Evolutionary conservation across 1,140 invertebrate species (phyloP).

Genomic region (Drosophila yakuba): DNA sequence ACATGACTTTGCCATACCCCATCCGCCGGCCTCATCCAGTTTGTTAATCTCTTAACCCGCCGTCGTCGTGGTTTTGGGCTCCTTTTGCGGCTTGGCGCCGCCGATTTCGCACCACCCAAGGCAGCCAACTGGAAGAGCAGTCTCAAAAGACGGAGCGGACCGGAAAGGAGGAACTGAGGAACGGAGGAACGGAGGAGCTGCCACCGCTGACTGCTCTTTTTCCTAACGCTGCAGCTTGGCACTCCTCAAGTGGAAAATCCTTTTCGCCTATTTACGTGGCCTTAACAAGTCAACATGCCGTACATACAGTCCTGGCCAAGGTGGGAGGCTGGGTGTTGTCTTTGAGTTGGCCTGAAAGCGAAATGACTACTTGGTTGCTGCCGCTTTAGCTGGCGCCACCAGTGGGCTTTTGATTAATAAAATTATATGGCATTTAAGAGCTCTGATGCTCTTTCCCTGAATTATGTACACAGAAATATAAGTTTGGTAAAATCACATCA

Average conservation of each 20-base stretch:
- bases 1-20: slow-evolving; percentile 20
- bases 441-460: no score
- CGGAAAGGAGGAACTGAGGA: no score
- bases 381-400: slow-evolving; percentile 6
- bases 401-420: slow-evolving; percentile 2
- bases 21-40: slow-evolving; percentile 1
- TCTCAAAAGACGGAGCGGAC: slow-evolving; percentile 26
- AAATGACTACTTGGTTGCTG: slow-evolving; percentile 5
- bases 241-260: slow-evolving; percentile 81
- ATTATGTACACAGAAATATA: no score
- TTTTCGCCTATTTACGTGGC: slow-evolving; percentile 79
- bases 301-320: background rate
- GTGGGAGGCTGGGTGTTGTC: slow-evolving; percentile 1
- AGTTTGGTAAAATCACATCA: no score
- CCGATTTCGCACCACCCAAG: slow-evolving; percentile 55
- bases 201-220: slow-evolving; percentile 20
- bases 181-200: no score
- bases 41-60: slow-evolving; percentile 76
- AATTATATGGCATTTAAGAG: slow-evolving; percentile 1
- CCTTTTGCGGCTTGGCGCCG: slow-evolving; percentile 78
- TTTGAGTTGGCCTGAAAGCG: slow-evolving; percentile 36
- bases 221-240: slow-evolving; percentile 54
- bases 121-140: slow-evolving; percentile 70
- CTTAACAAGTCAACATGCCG: slow-evolving; percentile 75
- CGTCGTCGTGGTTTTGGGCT: slow-evolving; percentile 54